Conservation (phyloP, 2,113 vertebrate genomes). For the Antidorcas marsupialis region DNA sequence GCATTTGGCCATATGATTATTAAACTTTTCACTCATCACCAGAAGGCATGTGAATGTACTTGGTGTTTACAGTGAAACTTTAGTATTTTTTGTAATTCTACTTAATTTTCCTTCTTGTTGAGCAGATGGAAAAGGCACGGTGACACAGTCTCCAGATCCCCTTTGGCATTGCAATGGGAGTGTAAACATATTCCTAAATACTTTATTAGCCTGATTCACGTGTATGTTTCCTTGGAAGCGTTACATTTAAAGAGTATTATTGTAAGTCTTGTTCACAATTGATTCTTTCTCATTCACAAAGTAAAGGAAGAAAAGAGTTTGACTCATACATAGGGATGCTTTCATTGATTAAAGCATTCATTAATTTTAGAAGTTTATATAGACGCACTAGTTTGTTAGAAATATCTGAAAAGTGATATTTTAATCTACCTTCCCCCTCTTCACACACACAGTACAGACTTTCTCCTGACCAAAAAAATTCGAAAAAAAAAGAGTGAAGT, state of each 20-base stretch:
- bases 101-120: conserved; percentile 41
- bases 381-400: background rate
- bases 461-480: background rate
- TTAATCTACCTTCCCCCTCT: background rate
- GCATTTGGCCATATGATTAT: background rate
- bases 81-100: conserved; percentile 21
- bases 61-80: background rate
- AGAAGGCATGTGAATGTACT: background rate
- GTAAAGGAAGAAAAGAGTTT: background rate
- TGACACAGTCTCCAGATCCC: background rate
- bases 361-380: background rate
- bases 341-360: background rate
- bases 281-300: background rate
- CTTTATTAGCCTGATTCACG: background rate
- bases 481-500: background rate
- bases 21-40: background rate
- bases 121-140: background rate
- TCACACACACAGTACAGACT: background rate
- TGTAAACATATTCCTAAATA: conserved; percentile 25
- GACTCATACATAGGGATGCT: background rate
- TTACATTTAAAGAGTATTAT: background rate
- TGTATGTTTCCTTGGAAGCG: background rate
- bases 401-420: background rate
- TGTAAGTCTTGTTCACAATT: background rate
- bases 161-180: background rate